Base-by-base conservation (phyloP, 23 tunicate genomes). In the Ciona savignyi region DNA sequence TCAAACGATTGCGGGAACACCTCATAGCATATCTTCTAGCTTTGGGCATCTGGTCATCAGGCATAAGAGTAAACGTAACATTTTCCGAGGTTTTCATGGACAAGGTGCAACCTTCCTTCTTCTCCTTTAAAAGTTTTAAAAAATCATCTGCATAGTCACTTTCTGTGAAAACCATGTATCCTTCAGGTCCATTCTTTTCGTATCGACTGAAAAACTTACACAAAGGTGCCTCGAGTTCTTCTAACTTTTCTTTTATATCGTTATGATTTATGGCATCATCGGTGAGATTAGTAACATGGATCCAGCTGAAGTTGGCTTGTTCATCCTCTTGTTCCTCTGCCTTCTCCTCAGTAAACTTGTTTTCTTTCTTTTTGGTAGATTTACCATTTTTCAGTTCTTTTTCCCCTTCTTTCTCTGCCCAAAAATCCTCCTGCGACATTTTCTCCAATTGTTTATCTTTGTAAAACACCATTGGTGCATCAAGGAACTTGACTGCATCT, bases 401-500 rank as follows among this genome's bases (percentile, higher is more conserved):
- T 35, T 77, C 95, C 34, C 29, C 34, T 71, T 80, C 84, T 76
- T 84, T 79, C 65, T 80, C 83, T 64, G 74, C 74, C 65, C 64
- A 78, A 60, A 73, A 83, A 23, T 33, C 95, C 0, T 75, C 80
- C 70, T 79, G 78, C 20, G 83, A 69, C 78, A 51, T 82, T 71
- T 94, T 94, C 25, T 79, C 87, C 3, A 94, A 70, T 33, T 73
- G 82, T 35, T 70, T 74, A 33, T 73, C 83, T 51, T 94, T 87
- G 73, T 94, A 94, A 70, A 87, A 82, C 0, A 83, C 89, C 95
- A 82, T 83, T 20, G 95, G 89, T 2, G 89, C 95, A 35, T 82
- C 65, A 34, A 94, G 60, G 67, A 94, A 94, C 67, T 83, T 87
- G 0, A 71, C 80, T 4, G 95, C 95, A 34, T 86, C 95, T 83